Evolutionary conservation across 1,140 invertebrate species (phyloP).

Genomic region (Elysia chlorotica): DNA sequence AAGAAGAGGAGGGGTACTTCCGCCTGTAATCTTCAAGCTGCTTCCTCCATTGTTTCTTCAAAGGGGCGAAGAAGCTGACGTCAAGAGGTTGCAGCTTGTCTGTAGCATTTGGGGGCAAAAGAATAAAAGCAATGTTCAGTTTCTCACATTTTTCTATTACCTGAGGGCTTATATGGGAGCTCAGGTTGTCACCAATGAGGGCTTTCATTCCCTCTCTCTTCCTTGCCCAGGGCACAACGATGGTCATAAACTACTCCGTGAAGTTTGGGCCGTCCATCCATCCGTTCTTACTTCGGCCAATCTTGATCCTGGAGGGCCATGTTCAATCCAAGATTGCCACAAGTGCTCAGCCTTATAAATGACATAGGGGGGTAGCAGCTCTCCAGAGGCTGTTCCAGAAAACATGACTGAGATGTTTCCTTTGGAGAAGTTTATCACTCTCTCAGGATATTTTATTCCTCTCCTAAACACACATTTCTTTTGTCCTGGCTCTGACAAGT

Average conservation of each 20-base stretch:
- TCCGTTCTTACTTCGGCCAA: conserved; percentile 49
- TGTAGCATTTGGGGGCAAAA: conserved; percentile 33
- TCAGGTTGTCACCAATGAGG: conserved; percentile 61
- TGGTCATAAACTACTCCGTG: conserved; percentile 48
- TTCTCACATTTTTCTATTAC: conserved; percentile 15
- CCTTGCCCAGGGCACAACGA: conserved; percentile 37
- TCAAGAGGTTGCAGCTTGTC: conserved; percentile 35
- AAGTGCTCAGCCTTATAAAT: conserved; percentile 55
- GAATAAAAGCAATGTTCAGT: conserved; percentile 29
- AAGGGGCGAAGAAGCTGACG: conserved; percentile 15
- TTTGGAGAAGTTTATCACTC: conserved; percentile 54
- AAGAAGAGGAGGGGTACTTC: background rate
- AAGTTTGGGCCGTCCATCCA: conserved; percentile 58
- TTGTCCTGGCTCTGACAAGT: conserved; percentile 58
- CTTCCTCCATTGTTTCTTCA: background rate
- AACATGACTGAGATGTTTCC: conserved; percentile 19
- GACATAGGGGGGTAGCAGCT: conserved; percentile 50
- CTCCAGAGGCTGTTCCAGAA: conserved; percentile 36
- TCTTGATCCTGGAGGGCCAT: conserved; percentile 36
- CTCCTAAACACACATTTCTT: conserved; percentile 51
- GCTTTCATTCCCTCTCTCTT: conserved; percentile 46
- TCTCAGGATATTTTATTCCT: conserved; percentile 55
- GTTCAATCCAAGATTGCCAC: conserved; percentile 48
- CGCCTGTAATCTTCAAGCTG: background rate
- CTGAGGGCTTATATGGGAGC: conserved; percentile 50